Percentiles rank a stretch among this genome's conserved stretches.
These are phyloP conservation scores for Pipistrellus nathusii DNA, from an alignment of 2,797 vertebrate species.

Conservation along the genomic window DNA sequence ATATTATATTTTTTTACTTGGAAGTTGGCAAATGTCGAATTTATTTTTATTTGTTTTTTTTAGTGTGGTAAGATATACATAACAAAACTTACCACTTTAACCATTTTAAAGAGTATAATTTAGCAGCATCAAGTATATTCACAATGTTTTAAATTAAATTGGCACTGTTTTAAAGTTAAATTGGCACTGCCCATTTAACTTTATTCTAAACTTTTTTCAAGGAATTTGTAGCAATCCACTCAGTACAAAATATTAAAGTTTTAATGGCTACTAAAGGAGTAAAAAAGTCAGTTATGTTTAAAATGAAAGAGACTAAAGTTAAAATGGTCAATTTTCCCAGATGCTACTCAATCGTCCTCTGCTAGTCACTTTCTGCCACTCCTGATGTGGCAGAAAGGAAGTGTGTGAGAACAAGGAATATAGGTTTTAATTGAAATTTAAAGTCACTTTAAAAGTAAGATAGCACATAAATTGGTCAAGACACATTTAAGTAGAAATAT, in stretches of 20 bases:
- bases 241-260: constrained; percentile 46
- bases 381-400: background rate
- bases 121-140: background rate
- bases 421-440: constrained; percentile 23
- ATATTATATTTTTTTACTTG: constrained; percentile 35
- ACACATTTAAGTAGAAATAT: constrained; percentile 22
- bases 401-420: constrained; percentile 8
- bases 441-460: constrained; percentile 17
- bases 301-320: constrained; percentile 37
- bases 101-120: background rate
- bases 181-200: background rate
- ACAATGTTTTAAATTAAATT: background rate
- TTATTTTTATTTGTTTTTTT: constrained; percentile 19
- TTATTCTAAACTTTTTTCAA: constrained; percentile 51
- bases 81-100: constrained; percentile 16
- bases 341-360: background rate
- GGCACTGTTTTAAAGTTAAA: no score
- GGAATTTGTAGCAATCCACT: background rate
- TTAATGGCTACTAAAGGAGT: background rate
- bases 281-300: constrained; percentile 33
- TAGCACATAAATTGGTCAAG: background rate
- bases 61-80: background rate
- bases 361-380: background rate
- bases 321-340: constrained; percentile 28
- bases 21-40: background rate